Percentiles rank a stretch among this genome's conserved stretches.
Evolutionary conservation across 2,888 invertebrate species (phyloP).

Genomic region (Platycheirus albimanus): DNA sequence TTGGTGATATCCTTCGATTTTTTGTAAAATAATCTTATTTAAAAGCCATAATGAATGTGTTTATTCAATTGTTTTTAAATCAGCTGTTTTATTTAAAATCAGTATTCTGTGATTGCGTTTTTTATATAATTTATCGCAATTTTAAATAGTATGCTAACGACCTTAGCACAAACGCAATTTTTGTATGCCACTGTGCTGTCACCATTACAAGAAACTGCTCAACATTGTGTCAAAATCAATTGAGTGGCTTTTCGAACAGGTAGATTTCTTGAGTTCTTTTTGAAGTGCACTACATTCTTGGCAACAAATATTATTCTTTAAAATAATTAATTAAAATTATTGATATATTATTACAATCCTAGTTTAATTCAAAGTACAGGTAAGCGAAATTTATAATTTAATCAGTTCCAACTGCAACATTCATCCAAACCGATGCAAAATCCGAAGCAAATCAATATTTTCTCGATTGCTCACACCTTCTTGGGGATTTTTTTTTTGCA

Average conservation of each 20-base stretch:
- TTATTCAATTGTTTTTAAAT: too few relatives aligned
- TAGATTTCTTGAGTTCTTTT: slow-evolving; percentile 6
- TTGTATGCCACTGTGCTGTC: slow-evolving; percentile 25
- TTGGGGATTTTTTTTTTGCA: not conserved
- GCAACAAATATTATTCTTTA: too few relatives aligned
- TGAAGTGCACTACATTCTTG: not conserved
- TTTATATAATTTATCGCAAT: too few relatives aligned
- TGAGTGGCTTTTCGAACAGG: slow-evolving; percentile 34
- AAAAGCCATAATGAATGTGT: too few relatives aligned
- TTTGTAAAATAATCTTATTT: too few relatives aligned
- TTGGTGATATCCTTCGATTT: too few relatives aligned
- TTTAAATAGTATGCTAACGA: too few relatives aligned
- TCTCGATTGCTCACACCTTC: not conserved
- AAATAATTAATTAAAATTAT: slow-evolving; percentile 3
- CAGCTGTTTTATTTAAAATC: too few relatives aligned
- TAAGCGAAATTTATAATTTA: not conserved
- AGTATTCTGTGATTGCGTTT: too few relatives aligned
- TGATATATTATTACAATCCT: slow-evolving; percentile 15
- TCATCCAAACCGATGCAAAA: too few relatives aligned
- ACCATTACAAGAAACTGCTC: not conserved
- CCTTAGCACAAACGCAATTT: not conserved
- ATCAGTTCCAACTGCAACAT: too few relatives aligned
- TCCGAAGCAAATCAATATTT: not conserved
- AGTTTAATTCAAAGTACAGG: slow-evolving; percentile 11
- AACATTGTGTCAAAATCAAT: slow-evolving; percentile 54